These are phyloP conservation scores for Drosophila tristis DNA, from an alignment of 1,140 invertebrate species.

Conservation along the genomic window DNA sequence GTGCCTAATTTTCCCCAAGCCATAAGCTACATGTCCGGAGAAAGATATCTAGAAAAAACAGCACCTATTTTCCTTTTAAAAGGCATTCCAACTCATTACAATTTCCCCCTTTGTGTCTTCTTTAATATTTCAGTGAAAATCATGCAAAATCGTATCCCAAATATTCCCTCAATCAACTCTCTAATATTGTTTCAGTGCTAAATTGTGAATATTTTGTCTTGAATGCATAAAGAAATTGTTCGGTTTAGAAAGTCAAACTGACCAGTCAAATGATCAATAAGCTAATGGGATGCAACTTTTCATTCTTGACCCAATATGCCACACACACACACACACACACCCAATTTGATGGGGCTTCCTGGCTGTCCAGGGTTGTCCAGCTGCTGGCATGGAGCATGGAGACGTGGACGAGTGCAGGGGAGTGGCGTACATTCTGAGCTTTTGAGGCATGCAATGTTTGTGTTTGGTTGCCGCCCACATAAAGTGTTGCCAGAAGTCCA, in stretches of 20 bases:
- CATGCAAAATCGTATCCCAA: too few species aligned
- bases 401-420: constrained; percentile 6
- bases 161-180: not conserved
- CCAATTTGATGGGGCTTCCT: constrained; percentile 30
- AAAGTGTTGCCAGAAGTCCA: constrained; percentile 30
- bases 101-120: too few species aligned
- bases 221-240: constrained; percentile 15
- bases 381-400: constrained; percentile 1
- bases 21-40: too few species aligned
- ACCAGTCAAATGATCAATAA: constrained; percentile 26
- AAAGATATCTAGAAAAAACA: too few species aligned
- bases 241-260: constrained; percentile 20
- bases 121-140: too few species aligned
- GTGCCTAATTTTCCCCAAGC: too few species aligned
- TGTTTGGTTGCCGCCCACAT: constrained; percentile 37
- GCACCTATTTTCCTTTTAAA: too few species aligned
- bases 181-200: constrained; percentile 2
- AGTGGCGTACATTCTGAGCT: constrained; percentile 33
- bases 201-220: constrained; percentile 3
- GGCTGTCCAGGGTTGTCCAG: constrained; percentile 13
- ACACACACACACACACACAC: not conserved
- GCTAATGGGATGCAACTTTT: constrained; percentile 48
- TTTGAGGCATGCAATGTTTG: constrained; percentile 65
- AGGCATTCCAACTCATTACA: too few species aligned
- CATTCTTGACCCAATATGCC: constrained; percentile 57